These are phyloP conservation scores for Phyllotreta striolata DNA, from an alignment of 2,888 invertebrate species.

Conservation along the genomic window DNA sequence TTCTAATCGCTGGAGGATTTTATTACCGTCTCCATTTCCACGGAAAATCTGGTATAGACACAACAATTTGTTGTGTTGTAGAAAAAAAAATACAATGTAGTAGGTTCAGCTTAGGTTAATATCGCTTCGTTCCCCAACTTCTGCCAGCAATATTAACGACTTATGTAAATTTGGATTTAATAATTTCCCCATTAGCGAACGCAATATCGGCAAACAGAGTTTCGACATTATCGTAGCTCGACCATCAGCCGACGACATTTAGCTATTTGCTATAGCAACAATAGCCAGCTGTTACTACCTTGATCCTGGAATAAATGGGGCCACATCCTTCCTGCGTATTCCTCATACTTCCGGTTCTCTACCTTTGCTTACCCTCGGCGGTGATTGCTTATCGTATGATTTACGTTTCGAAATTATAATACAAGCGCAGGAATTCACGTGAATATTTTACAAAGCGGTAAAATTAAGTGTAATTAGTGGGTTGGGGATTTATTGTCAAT, in stretches of 20 bases:
- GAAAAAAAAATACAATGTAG: too few species aligned
- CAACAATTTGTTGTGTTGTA: too few species aligned
- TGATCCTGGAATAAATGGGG: constrained; percentile 45
- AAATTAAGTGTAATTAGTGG: neutral
- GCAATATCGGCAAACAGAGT: constrained; percentile 34
- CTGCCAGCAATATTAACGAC: constrained; percentile 12
- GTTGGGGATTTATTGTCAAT: constrained; percentile 8
- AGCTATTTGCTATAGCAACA: constrained; percentile 43
- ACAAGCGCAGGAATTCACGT: neutral
- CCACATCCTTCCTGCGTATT: constrained; percentile 46
- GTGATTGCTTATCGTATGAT: constrained; percentile 41
- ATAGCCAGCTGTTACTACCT: constrained; percentile 45
- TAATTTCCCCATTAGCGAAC: constrained; percentile 26
- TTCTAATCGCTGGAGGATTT: neutral
- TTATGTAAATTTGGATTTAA: constrained; percentile 27
- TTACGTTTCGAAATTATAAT: constrained; percentile 30
- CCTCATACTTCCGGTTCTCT: constrained; percentile 41
- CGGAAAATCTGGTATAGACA: too few species aligned
- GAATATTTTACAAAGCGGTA: neutral
- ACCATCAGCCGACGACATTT: constrained; percentile 36
- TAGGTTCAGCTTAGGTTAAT: neutral
- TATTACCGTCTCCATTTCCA: neutral
- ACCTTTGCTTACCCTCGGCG: constrained; percentile 32
- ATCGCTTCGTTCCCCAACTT: neutral
- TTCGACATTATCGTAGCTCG: constrained; percentile 25